Evolutionary conservation across 2,113 vertebrate genomes (phyloP).

Genomic region (Recurvirostra avosetta): DNA sequence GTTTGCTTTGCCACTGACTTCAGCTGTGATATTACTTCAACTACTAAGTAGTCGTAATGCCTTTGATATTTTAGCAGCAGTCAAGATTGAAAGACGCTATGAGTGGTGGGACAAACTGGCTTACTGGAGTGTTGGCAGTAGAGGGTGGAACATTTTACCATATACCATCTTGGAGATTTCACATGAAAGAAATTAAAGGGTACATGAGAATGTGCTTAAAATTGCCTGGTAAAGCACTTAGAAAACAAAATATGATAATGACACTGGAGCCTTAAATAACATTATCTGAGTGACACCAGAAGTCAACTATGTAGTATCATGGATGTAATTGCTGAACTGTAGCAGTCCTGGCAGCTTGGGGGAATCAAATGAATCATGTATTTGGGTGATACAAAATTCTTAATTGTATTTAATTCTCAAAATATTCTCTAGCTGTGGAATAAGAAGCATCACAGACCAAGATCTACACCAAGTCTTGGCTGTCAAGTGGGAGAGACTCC

Average conservation of each 20-base stretch:
- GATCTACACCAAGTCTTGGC: neutral
- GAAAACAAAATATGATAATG: neutral
- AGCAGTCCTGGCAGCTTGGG: neutral
- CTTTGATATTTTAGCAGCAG: neutral
- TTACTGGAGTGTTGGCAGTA: neutral
- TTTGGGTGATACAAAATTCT: neutral
- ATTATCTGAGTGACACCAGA: neutral
- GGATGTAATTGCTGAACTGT: neutral
- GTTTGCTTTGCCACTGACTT: neutral
- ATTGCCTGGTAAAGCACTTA: constrained; percentile 12
- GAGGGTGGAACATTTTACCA: neutral
- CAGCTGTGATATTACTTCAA: neutral
- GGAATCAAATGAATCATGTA: neutral
- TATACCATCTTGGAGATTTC: neutral
- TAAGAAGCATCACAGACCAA: neutral
- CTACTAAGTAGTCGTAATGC: neutral
- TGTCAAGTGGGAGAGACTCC: neutral
- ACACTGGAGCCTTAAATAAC: neutral
- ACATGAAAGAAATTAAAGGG: neutral
- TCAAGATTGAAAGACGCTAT: neutral
- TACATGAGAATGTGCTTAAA: constrained; percentile 5
- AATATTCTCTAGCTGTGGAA: neutral
- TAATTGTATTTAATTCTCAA: neutral
- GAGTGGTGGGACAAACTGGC: neutral
- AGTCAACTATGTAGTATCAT: neutral